phyloP scores from a whole-genome alignment of 2,888 invertebrate species.

The Hemicrepidius hirtus region DNA sequence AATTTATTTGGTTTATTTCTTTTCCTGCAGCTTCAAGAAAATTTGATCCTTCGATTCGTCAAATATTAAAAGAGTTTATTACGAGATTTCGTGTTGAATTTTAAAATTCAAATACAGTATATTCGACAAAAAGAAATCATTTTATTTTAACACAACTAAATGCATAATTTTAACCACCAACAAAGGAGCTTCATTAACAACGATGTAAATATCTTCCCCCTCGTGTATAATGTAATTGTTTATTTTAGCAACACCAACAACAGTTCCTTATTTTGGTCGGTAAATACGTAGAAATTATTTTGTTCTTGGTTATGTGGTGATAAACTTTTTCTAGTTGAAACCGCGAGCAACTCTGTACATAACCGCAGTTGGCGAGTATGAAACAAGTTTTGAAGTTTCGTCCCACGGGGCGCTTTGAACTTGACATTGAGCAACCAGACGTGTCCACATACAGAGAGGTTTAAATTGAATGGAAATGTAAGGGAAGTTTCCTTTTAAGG shows the following conservation, averaged over 20 bases:
- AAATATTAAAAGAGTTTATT: constrained; percentile 37
- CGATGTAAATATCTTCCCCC: background rate
- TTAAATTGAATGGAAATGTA: constrained; percentile 1
- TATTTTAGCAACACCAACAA: background rate
- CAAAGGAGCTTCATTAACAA: background rate
- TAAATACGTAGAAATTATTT: background rate
- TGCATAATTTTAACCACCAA: background rate
- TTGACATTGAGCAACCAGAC: constrained; percentile 20
- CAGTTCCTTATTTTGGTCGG: background rate
- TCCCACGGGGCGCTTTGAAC: constrained; percentile 28
- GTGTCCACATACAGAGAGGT: constrained; percentile 7
- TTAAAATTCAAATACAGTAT: constrained; percentile 1
- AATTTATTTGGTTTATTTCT: constrained; percentile 48
- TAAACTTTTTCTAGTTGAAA: constrained; percentile 12
- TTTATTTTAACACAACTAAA: background rate
- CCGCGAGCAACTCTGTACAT: constrained; percentile 3
- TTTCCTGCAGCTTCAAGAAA: constrained; percentile 34
- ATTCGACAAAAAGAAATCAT: background rate
- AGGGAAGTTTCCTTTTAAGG: background rate
- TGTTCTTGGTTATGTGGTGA: background rate
- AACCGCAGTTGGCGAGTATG: constrained; percentile 22
- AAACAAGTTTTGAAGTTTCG: constrained; percentile 30
- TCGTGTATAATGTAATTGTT: too few relatives aligned
- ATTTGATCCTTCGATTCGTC: constrained; percentile 38
- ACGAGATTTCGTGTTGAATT: constrained; percentile 26